phyloP scores from a whole-genome alignment of 2,113 vertebrate species.

The Nestor notabilis region DNA sequence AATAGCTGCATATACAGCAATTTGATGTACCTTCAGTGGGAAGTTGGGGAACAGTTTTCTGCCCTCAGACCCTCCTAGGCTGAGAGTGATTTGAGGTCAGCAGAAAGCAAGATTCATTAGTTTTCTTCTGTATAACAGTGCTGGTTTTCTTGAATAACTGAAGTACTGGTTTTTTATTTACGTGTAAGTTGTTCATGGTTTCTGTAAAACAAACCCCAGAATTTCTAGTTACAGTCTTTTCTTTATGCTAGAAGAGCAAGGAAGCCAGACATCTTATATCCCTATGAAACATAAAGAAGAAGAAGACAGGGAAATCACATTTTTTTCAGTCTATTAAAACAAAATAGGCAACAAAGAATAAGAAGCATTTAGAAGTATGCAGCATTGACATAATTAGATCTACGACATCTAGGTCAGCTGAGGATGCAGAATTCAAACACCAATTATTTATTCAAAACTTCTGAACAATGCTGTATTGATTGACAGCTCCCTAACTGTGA shows the following conservation, averaged over 20 bases:
- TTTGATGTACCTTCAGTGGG: neutral
- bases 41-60: neutral
- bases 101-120: neutral
- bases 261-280: neutral
- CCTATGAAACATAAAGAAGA: neutral
- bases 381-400: slow-evolving; percentile 39
- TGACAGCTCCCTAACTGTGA: neutral
- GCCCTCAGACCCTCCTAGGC: neutral
- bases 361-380: neutral
- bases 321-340: neutral
- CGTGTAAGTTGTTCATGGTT: neutral
- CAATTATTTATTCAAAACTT: slow-evolving; percentile 55
- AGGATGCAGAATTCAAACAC: slow-evolving; percentile 10
- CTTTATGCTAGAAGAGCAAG: neutral
- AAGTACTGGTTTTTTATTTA: neutral
- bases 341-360: neutral
- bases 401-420: slow-evolving; percentile 47
- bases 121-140: neutral
- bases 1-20: neutral
- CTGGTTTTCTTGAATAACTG: neutral
- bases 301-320: neutral
- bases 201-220: neutral
- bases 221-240: neutral
- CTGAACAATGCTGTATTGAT: neutral
- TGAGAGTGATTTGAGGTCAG: neutral